A percentile compares a stretch with the other conserved stretches of the same genome.
Conservation (phyloP, 2,888 invertebrate species). For the Eristalinus sepulchralis region DNA sequence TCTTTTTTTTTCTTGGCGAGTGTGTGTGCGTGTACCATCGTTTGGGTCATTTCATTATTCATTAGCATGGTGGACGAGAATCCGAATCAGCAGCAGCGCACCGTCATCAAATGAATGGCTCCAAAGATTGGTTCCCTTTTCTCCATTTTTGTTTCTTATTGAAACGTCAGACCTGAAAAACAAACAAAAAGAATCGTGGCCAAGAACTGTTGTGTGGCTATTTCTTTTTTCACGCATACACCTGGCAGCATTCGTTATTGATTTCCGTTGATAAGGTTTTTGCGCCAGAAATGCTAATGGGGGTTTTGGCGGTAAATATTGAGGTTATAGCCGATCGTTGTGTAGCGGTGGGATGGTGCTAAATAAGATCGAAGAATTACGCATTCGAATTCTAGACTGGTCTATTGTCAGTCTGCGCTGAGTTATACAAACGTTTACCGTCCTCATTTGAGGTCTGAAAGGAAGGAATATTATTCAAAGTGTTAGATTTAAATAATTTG, state of each 20-base stretch:
- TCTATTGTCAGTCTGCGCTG: not conserved
- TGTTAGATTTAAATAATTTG: not conserved
- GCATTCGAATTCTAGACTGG: constrained; percentile 4
- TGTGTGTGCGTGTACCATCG: constrained; percentile 31
- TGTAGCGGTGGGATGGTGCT: constrained; percentile 12
- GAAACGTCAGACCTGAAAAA: not conserved
- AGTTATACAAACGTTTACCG: not conserved
- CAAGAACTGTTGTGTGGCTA: not conserved
- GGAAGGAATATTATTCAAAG: not conserved
- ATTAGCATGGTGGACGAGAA: constrained; percentile 45
- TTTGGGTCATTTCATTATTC: constrained; percentile 64
- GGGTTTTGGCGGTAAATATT: constrained; percentile 17
- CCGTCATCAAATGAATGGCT: constrained; percentile 21
- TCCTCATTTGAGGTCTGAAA: not conserved
- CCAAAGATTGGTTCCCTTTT: constrained; percentile 15
- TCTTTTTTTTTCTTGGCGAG: constrained; percentile 29
- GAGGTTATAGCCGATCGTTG: not conserved
- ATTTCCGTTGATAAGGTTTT: constrained; percentile 32
- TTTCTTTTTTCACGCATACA: not conserved
- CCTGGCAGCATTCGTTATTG: not conserved
- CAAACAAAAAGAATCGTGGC: not conserved
- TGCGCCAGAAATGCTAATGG: constrained; percentile 13
- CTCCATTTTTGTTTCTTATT: not conserved
- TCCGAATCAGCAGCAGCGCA: not conserved
- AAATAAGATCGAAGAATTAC: constrained; percentile 1